Evolutionary conservation across 2,888 invertebrate species (phyloP).

Genomic region (Liposcelis brunnea): DNA sequence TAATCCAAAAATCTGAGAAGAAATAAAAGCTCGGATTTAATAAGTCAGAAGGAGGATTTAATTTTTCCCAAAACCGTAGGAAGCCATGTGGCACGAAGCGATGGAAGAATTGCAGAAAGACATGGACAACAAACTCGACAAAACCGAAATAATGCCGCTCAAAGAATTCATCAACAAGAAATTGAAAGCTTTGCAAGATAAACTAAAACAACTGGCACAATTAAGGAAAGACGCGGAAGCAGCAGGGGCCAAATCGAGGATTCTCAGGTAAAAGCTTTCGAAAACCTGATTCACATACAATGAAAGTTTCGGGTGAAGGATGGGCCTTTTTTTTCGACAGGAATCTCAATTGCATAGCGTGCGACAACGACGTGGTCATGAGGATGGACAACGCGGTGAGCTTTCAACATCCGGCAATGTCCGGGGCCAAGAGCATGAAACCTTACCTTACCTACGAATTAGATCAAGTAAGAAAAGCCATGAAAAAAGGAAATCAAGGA

Average conservation of each 20-base stretch:
- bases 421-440: slow-evolving; percentile 40
- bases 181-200: slow-evolving; percentile 40
- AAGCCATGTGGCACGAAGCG: slow-evolving; percentile 44
- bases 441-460: slow-evolving; percentile 57
- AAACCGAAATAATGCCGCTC: slow-evolving; percentile 42
- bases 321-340: slow-evolving; percentile 26
- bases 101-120: slow-evolving; percentile 47
- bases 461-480: slow-evolving; percentile 34
- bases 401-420: slow-evolving; percentile 28
- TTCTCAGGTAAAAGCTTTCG: slow-evolving; percentile 38
- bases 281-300: too few relatives aligned
- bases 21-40: too few relatives aligned
- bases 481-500: slow-evolving; percentile 20
- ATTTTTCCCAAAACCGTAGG: slow-evolving; percentile 24
- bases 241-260: slow-evolving; percentile 48
- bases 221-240: slow-evolving; percentile 47
- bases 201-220: slow-evolving; percentile 38
- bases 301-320: too few relatives aligned
- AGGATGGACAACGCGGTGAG: slow-evolving; percentile 32
- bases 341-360: slow-evolving; percentile 58
- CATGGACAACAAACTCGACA: slow-evolving; percentile 47
- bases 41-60: too few relatives aligned
- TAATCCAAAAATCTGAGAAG: too few relatives aligned
- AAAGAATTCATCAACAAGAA: slow-evolving; percentile 45
- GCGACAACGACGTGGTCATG: slow-evolving; percentile 60